A percentile compares a stretch with the other conserved stretches of the same genome.
Evolutionary conservation across 1,140 invertebrate genomes (phyloP).

Genomic region (Druon quercuslanigerum): DNA sequence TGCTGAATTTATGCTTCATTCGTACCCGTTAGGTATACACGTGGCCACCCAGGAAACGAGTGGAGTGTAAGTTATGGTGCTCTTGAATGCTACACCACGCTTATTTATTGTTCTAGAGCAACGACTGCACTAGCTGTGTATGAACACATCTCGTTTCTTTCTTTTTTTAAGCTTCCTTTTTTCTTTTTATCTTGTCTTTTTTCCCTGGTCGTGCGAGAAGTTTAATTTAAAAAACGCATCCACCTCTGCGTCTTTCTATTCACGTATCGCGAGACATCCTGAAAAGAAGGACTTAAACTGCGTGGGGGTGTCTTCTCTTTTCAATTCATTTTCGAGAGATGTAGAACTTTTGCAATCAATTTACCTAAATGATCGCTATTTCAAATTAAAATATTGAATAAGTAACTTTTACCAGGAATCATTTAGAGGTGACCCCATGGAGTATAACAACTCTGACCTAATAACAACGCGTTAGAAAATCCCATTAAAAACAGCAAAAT

Average conservation of each 20-base stretch:
- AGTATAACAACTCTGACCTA: no score
- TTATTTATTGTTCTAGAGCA: constrained; percentile 54
- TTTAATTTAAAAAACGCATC: constrained; percentile 18
- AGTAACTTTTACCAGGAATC: no score
- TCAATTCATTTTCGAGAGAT: neutral
- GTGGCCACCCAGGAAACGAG: constrained; percentile 52
- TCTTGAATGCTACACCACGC: constrained; percentile 48
- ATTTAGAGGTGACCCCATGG: no score
- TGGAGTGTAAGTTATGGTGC: constrained; percentile 60
- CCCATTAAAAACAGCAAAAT: no score
- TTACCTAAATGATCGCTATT: no score
- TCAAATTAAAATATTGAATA: no score
- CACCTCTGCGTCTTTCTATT: neutral
- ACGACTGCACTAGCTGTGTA: constrained; percentile 20
- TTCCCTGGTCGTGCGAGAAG: neutral
- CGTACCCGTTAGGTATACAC: constrained; percentile 49
- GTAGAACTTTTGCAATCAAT: neutral
- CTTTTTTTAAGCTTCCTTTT: neutral
- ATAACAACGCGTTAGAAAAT: no score
- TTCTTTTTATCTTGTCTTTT: neutral
- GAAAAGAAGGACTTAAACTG: neutral
- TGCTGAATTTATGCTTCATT: constrained; percentile 64
- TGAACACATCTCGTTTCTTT: constrained; percentile 4
- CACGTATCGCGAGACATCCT: neutral
- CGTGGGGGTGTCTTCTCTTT: neutral